Percentiles rank a stretch among this genome's conserved stretches.
Conservation (phyloP, 1,140 invertebrate species). For the Drosophila prosaltans region DNA sequence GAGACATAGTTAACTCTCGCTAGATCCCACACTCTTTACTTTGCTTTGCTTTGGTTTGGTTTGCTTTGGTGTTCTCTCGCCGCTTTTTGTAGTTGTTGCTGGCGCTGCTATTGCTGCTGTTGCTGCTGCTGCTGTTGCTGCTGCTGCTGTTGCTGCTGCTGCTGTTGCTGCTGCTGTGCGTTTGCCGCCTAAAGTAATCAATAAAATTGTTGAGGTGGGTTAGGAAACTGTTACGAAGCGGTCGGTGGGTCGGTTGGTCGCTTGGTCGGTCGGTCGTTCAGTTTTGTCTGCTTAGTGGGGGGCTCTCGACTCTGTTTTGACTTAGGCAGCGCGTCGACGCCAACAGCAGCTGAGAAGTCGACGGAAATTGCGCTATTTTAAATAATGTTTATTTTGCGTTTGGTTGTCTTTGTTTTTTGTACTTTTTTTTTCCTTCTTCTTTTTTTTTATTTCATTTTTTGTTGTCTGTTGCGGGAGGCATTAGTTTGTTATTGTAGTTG, state of each 20-base stretch:
- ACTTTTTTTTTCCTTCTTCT: conserved; percentile 30
- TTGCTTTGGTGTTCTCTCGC: conserved; percentile 26
- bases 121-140: conserved; percentile 23
- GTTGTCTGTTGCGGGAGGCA: conserved; percentile 17
- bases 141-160: conserved; percentile 22
- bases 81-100: conserved; percentile 30
- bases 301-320: conserved; percentile 20
- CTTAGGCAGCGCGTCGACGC: conserved; percentile 41
- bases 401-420: conserved; percentile 59
- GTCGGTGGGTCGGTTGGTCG: conserved; percentile 42
- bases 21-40: conserved; percentile 27
- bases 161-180: conserved; percentile 40
- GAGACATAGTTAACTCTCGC: conserved; percentile 62
- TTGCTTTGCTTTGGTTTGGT: conserved; percentile 7
- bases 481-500: conserved; percentile 24
- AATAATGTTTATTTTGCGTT: conserved; percentile 81
- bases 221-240: conserved; percentile 83
- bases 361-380: conserved; percentile 83
- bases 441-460: conserved; percentile 26
- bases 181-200: conserved; percentile 82
- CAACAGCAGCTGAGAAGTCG: conserved; percentile 44
- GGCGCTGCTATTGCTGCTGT: conserved; percentile 24
- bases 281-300: conserved; percentile 19
- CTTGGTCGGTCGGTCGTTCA: conserved; percentile 21
- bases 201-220: conserved; percentile 83